Evolutionary conservation across 2,888 invertebrate genomes (phyloP).

Genomic region (Pediacus dermestoides): DNA sequence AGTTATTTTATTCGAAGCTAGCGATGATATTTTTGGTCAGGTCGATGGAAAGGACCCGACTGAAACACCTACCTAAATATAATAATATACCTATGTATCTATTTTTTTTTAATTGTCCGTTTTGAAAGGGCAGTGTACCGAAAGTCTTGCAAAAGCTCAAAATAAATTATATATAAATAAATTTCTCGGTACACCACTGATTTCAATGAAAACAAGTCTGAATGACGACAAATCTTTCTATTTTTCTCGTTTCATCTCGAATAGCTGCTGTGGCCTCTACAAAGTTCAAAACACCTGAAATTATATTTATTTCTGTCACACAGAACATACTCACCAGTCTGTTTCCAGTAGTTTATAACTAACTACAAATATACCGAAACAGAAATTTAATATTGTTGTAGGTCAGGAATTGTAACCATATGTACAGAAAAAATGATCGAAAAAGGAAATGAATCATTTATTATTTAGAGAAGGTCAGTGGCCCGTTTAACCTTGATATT

Average conservation of each 20-base stretch:
- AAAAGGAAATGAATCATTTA: slow-evolving; percentile 4
- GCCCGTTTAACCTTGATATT: slow-evolving; percentile 33
- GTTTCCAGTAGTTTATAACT: no score
- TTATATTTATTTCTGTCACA: slow-evolving; percentile 40
- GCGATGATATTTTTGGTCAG: no score
- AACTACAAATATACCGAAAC: slow-evolving; percentile 7
- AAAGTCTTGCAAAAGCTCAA: no score
- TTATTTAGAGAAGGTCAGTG: slow-evolving; percentile 17
- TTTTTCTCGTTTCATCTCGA: slow-evolving; percentile 27
- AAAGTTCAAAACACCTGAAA: slow-evolving; percentile 42
- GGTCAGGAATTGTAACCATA: slow-evolving; percentile 39
- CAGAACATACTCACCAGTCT: slow-evolving; percentile 12
- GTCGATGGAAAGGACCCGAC: no score
- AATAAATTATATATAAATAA: no score
- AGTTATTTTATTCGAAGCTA: no score
- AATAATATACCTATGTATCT: no score
- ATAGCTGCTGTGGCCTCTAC: slow-evolving; percentile 19
- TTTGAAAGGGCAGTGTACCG: no score
- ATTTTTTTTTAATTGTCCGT: no score
- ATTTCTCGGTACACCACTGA: no score
- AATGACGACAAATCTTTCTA: slow-evolving; percentile 29
- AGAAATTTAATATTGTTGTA: slow-evolving; percentile 40
- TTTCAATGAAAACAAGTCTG: no score
- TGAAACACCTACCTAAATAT: no score
- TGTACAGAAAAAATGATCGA: not conserved